These are phyloP conservation scores for Chrysopa pallens DNA, from an alignment of 1,140 invertebrate species.

Conservation along the genomic window DNA sequence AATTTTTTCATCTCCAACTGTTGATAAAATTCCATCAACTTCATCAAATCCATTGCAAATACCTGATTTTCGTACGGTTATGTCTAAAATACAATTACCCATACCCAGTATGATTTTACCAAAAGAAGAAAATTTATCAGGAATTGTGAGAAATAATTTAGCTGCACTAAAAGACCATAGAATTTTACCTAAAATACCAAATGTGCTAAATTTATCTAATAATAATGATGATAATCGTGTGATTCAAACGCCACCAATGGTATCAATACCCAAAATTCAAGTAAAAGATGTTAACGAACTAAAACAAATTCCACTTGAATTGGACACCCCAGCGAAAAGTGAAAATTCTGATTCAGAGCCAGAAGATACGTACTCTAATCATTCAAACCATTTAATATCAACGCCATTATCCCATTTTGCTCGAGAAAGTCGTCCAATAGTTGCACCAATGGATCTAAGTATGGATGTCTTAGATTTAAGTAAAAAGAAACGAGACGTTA, in stretches of 20 bases:
- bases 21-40: neutral
- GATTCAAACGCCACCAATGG: neutral
- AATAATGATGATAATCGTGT: neutral
- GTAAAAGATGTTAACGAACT: conserved; percentile 40
- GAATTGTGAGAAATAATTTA: neutral
- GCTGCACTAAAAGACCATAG: neutral
- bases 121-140: neutral
- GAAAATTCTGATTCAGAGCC: conserved; percentile 22
- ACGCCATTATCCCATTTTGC: conserved; percentile 5
- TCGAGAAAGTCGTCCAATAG: conserved; percentile 21
- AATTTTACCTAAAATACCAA: neutral
- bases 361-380: conserved; percentile 13
- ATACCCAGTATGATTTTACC: neutral
- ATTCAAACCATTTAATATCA: conserved; percentile 14
- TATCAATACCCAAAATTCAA: conserved; percentile 28
- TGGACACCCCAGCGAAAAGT: neutral
- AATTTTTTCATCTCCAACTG: conserved; percentile 14
- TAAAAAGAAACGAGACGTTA: conserved; percentile 38
- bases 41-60: neutral
- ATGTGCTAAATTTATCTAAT: neutral
- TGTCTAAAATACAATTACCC: neutral
- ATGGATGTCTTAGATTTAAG: conserved; percentile 77
- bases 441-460: conserved; percentile 54
- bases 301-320: conserved; percentile 23
- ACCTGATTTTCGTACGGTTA: neutral